A percentile compares a stretch with the other conserved stretches of the same genome.
phyloP scores from a whole-genome alignment of 2,113 vertebrate genomes.

The Porphyrio hochstetteri region DNA sequence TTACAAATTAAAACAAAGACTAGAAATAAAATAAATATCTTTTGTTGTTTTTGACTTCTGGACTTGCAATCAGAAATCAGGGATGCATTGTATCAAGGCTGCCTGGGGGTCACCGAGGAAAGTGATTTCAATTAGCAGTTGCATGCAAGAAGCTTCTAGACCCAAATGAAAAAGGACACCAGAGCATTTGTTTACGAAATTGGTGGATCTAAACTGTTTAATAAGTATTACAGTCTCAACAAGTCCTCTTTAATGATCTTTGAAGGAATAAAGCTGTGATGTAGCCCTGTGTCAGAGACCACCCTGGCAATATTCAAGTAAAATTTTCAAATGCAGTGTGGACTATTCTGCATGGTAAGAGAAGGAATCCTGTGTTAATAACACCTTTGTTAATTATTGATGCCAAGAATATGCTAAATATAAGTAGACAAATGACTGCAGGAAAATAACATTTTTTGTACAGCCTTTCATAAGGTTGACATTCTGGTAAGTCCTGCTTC shows the following conservation, averaged over 20 bases:
- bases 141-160: neutral
- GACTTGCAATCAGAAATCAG: neutral
- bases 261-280: neutral
- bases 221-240: neutral
- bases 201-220: neutral
- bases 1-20: conserved; percentile 4
- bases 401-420: neutral
- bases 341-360: neutral
- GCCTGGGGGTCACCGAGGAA: neutral
- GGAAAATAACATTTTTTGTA: neutral
- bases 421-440: neutral
- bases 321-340: neutral
- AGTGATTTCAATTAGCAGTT: conserved; percentile 9
- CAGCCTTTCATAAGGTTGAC: neutral
- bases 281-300: neutral
- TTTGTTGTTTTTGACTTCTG: conserved; percentile 16
- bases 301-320: neutral
- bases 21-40: conserved; percentile 8
- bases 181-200: neutral
- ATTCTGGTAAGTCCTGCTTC: neutral
- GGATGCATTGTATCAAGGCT: neutral
- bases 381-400: neutral
- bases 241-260: neutral
- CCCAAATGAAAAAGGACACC: neutral
- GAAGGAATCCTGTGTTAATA: neutral